These are phyloP conservation scores for Schrankia costaestrigalis DNA, from an alignment of 2,888 invertebrate genomes.

Conservation along the genomic window DNA sequence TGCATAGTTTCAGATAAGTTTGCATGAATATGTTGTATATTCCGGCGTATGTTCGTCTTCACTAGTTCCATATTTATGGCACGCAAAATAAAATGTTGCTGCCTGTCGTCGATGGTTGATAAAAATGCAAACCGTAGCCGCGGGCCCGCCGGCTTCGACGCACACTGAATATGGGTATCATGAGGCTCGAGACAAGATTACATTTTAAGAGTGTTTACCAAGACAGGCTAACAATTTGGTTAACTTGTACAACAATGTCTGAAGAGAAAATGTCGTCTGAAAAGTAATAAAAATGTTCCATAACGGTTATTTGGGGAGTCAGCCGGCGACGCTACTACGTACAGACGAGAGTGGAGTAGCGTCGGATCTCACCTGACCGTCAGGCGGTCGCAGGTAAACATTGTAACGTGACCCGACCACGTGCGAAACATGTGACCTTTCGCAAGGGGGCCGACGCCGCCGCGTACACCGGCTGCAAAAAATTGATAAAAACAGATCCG, in stretches of 20 bases:
- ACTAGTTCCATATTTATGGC: constrained; percentile 75
- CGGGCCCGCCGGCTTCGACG: constrained; percentile 55
- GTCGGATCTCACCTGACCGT: constrained; percentile 68
- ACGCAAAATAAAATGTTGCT: constrained; percentile 76
- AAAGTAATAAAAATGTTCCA: constrained; percentile 28
- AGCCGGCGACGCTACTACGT: constrained; percentile 28
- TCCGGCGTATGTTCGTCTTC: constrained; percentile 60
- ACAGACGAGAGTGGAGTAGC: constrained; percentile 36
- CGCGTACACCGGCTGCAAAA: constrained; percentile 7
- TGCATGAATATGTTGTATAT: constrained; percentile 67
- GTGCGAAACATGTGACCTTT: constrained; percentile 65
- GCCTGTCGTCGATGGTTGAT: constrained; percentile 70
- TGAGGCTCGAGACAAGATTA: constrained; percentile 50
- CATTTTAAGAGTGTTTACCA: constrained; percentile 45
- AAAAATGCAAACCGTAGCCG: constrained; percentile 77
- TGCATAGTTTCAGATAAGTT: constrained; percentile 77
- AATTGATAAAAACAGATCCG: constrained; percentile 19
- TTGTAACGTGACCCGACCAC: constrained; percentile 75
- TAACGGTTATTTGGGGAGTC: constrained; percentile 34
- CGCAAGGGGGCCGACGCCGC: constrained; percentile 7
- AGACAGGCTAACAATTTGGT: constrained; percentile 41
- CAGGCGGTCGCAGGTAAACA: constrained; percentile 75
- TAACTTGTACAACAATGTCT: constrained; percentile 27
- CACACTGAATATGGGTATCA: constrained; percentile 63
- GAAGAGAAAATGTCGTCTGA: constrained; percentile 19